Conservation (phyloP, 2,797 vertebrate genomes). For the Phoeniculus purpureus region DNA sequence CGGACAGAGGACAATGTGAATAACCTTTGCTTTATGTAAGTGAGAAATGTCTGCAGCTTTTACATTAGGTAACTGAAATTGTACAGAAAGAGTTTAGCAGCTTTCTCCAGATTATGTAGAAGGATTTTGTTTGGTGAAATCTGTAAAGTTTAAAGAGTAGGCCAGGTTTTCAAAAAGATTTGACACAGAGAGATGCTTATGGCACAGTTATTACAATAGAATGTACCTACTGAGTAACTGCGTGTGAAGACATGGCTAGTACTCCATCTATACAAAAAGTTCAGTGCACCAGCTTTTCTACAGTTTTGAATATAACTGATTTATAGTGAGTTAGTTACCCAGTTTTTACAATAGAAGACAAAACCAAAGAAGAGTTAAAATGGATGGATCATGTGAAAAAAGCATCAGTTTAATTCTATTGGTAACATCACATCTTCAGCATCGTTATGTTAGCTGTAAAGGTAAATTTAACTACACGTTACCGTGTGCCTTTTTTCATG, state of each 20-base stretch:
- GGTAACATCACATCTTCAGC: background rate
- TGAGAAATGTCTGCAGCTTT: background rate
- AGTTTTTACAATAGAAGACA: background rate
- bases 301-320: background rate
- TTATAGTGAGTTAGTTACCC: background rate
- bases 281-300: background rate
- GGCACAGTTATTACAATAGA: background rate
- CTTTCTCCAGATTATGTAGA: background rate
- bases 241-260: background rate
- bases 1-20: background rate
- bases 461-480: background rate
- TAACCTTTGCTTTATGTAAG: background rate
- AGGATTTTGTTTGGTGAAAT: background rate
- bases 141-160: background rate
- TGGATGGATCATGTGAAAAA: fast-evolving
- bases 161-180: background rate
- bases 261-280: too few relatives aligned
- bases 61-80: background rate
- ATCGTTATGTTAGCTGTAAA: background rate
- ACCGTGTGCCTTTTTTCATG: background rate
- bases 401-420: fast-evolving
- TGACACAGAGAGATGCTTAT: background rate
- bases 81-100: background rate
- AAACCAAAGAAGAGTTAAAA: background rate
- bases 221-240: background rate